Percentiles rank a stretch among this genome's conserved stretches.
Evolutionary conservation across 2,113 vertebrate species (phyloP).

Genomic region (Sphyrna mokarran): DNA sequence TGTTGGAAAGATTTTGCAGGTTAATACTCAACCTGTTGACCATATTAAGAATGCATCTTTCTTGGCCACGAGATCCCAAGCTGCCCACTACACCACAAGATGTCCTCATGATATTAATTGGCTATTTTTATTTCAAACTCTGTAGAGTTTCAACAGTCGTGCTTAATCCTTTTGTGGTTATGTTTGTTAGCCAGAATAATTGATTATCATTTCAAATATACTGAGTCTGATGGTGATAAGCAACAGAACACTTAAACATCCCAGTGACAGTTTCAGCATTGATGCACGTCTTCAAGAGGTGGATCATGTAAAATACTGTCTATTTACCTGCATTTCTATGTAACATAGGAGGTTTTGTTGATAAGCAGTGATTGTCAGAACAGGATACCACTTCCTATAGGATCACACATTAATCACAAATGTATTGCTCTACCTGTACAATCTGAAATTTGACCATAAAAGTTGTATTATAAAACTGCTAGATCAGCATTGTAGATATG

Average conservation of each 20-base stretch:
- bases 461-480: neutral
- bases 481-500: neutral
- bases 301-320: neutral
- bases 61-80: no score
- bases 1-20: no score
- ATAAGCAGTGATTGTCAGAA: neutral
- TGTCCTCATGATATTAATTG: neutral
- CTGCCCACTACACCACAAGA: no score
- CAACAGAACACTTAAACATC: neutral
- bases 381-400: neutral
- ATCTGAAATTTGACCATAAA: neutral
- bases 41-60: no score
- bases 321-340: neutral
- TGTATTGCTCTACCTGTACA: neutral
- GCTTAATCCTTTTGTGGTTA: neutral
- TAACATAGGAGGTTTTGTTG: neutral
- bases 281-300: neutral
- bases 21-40: no score
- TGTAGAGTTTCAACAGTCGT: neutral
- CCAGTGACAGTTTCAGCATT: neutral
- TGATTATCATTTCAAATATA: neutral
- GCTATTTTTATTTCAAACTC: neutral
- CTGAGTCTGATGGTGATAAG: neutral
- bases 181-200: neutral
- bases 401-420: neutral